Evolutionary conservation across 2,797 vertebrate species (phyloP), one percentile per base, ranked within the genome.

Genomic region (Varecia variegata): DNA sequence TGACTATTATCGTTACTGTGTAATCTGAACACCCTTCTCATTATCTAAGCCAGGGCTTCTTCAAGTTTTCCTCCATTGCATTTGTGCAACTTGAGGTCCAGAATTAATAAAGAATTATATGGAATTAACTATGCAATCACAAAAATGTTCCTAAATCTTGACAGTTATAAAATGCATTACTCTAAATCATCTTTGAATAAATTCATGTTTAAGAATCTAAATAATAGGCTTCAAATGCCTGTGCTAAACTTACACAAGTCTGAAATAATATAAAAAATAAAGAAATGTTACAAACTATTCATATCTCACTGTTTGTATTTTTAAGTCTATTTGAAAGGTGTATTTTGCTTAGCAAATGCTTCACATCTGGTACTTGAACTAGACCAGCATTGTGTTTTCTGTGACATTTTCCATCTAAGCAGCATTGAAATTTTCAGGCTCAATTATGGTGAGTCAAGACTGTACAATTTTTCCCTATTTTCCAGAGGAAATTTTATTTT

Each of bases 401-500:
- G 7, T 58, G 58, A 30, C 67, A 88, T 93, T 97, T 95, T 93
- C 67, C 40, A 68, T 67, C 25, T 35, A 83, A 86, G 50, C 5
- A 8, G 21, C 7, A 17, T 35, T 94, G 65, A 95, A 97, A 96
- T 77, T 83, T 94, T 96, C 60, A 92, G 54, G 58, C 25, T 95
- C 91, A 86, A 88, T 97, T 93, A 93, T 18, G 6, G 9, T 40
- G 95, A 95, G 80, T 87, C 89, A 94, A 87, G 83, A 94, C 88
- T 4, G 35, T 90, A 86, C 35, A 68, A 73, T 93, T 81, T 82
- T 5, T 23, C 3, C 7, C 27, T 65, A 47, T 84, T 90, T 96
- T 90, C 35, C 68, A 5, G 50, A 74, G 67, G 27, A 95, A 91
- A 58, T 70, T 60, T 84, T 58, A 52, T 76, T 94, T 95, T 32